A percentile compares a stretch with the other conserved stretches of the same genome.
Conservation (phyloP, 2,113 vertebrate species). For the Hepsetus odoe region DNA sequence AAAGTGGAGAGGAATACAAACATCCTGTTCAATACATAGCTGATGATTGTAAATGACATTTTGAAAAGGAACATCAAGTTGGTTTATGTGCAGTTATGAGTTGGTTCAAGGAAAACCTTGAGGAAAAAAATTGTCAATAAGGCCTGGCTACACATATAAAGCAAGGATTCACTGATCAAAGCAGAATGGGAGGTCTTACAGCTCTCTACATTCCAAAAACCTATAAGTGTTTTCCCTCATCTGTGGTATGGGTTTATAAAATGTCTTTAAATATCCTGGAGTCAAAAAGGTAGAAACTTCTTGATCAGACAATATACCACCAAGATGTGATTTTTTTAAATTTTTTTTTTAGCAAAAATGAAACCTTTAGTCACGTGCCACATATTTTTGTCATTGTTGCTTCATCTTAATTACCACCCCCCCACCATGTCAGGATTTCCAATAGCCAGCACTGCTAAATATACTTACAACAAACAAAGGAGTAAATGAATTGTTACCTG, state of each 20-base stretch:
- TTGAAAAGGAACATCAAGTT: neutral
- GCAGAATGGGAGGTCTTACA: slow-evolving; percentile 30
- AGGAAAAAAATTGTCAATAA: slow-evolving; percentile 9
- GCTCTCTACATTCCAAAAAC: neutral
- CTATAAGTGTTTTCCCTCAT: neutral
- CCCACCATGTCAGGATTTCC: too few species aligned
- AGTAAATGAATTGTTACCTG: too few species aligned
- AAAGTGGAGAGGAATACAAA: neutral
- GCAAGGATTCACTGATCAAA: slow-evolving; percentile 55
- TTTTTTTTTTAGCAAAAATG: too few species aligned
- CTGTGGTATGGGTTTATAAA: neutral
- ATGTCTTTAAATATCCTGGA: neutral
- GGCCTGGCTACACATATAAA: slow-evolving; percentile 52
- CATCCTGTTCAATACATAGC: neutral
- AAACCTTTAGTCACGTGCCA: too few species aligned
- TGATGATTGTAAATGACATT: slow-evolving; percentile 5
- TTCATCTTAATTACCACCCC: too few species aligned
- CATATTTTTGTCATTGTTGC: too few species aligned
- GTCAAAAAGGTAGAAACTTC: neutral
- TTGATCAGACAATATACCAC: neutral
- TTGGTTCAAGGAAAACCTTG: neutral
- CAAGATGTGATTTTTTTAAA: neutral
- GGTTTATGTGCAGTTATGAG: neutral
- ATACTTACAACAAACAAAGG: too few species aligned
- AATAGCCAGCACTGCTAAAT: too few species aligned